A percentile compares a stretch with the other conserved stretches of the same genome.
These are phyloP conservation scores for Dipodomys merriami DNA, from an alignment of 2,113 vertebrate species.

Conservation along the genomic window DNA sequence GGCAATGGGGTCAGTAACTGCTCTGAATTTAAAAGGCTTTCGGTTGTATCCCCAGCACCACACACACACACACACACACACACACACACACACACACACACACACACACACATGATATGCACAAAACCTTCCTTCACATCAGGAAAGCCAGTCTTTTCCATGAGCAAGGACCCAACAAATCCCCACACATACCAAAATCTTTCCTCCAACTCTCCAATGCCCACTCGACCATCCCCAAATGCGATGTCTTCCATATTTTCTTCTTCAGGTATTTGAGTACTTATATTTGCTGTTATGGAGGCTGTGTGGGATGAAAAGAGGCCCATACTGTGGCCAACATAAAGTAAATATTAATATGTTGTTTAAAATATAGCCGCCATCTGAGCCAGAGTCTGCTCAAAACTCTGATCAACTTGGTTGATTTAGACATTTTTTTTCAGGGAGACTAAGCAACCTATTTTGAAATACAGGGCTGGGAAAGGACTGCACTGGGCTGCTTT, in stretches of 20 bases:
- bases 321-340: neutral
- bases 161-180: neutral
- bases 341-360: neutral
- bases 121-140: neutral
- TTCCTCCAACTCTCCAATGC: neutral
- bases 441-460: neutral
- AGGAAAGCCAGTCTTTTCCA: neutral
- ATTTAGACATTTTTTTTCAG: neutral
- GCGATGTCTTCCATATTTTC: conserved; percentile 25
- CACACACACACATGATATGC: too few relatives aligned
- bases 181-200: neutral
- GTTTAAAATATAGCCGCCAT: neutral
- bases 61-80: too few relatives aligned
- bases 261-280: conserved; percentile 39
- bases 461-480: conserved; percentile 57
- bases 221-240: neutral
- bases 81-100: too few relatives aligned
- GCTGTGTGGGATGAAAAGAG: neutral
- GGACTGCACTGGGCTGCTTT: conserved; percentile 64
- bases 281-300: conserved; percentile 14
- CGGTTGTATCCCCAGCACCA: neutral
- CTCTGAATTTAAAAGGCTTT: neutral
- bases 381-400: conserved; percentile 3
- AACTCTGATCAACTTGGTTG: conserved; percentile 68
- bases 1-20: neutral